These are phyloP conservation scores for Aurelia sp. DNA, from an alignment of 30 jellyfish, hydroid and myxozoan genomes.

Conservation along the genomic window DNA sequence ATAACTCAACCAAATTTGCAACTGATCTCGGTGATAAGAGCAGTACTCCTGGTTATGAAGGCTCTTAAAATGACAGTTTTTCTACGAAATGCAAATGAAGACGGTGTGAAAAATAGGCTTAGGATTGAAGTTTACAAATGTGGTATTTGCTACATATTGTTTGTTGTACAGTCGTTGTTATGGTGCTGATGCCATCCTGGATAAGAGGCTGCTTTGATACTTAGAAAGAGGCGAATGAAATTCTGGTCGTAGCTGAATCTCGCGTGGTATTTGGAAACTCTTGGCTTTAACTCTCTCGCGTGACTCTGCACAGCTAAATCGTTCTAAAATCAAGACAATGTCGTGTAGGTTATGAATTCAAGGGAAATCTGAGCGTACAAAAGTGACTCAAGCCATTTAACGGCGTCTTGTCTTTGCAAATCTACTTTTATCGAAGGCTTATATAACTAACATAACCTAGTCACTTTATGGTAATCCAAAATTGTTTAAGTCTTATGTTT, in stretches of 20 bases:
- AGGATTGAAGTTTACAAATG: not conserved
- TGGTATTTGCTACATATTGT: not conserved
- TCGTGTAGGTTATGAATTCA: no score
- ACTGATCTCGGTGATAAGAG: no score
- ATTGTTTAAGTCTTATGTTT: no score
- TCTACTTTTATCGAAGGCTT: no score
- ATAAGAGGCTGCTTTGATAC: constrained; percentile 83
- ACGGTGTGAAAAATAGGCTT: not conserved
- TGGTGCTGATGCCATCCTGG: constrained; percentile 51
- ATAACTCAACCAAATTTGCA: no score
- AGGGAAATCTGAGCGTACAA: no score
- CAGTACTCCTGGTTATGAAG: no score
- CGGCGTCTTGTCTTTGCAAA: no score
- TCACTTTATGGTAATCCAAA: no score
- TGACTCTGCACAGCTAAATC: constrained; percentile 79
- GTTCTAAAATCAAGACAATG: constrained; percentile 28
- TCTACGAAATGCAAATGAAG: not conserved
- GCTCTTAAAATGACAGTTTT: not conserved
- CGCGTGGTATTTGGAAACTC: constrained; percentile 58
- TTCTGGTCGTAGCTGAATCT: constrained; percentile 66
- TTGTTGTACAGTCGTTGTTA: not conserved
- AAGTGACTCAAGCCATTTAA: no score
- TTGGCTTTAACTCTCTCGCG: constrained; percentile 32
- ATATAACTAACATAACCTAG: no score
- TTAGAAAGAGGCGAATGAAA: constrained; percentile 82